phyloP scores from a whole-genome alignment of 2,797 vertebrate genomes.

The Lutjanus argentimaculatus region DNA sequence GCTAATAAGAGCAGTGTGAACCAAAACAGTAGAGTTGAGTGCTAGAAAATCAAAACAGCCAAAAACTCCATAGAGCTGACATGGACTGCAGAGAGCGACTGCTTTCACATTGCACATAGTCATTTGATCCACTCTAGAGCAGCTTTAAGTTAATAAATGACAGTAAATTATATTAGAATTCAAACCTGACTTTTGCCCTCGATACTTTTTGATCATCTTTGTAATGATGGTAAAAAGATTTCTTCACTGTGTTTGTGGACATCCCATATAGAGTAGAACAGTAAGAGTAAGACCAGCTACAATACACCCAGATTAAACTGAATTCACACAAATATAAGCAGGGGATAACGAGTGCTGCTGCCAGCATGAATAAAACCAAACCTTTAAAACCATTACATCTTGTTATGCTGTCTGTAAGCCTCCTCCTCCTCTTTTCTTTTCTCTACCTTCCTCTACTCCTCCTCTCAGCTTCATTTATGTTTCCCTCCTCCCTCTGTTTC shows the following conservation, averaged over 20 bases:
- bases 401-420: slow-evolving; percentile 54
- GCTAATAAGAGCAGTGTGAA: not conserved
- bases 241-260: slow-evolving; percentile 5
- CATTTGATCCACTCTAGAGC: not conserved
- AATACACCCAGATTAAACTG: slow-evolving; percentile 30
- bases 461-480: slow-evolving; percentile 43
- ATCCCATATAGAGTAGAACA: slow-evolving; percentile 25
- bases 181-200: too few species aligned
- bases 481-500: slow-evolving; percentile 46
- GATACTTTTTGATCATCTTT: too few species aligned
- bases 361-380: slow-evolving; percentile 56
- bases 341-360: slow-evolving; percentile 56
- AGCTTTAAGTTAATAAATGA: not conserved
- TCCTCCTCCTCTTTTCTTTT: slow-evolving; percentile 47
- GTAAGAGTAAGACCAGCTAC: slow-evolving; percentile 15
- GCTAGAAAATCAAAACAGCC: too few species aligned
- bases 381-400: slow-evolving; percentile 68
- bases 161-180: not conserved
- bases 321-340: slow-evolving; percentile 42
- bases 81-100: not conserved
- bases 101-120: not conserved
- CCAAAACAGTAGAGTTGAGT: not conserved
- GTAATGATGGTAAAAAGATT: too few species aligned
- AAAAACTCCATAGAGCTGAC: too few species aligned
- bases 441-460: slow-evolving; percentile 47